Evolutionary conservation across 2,888 invertebrate genomes (phyloP).

Genomic region (Plusia festucae): DNA sequence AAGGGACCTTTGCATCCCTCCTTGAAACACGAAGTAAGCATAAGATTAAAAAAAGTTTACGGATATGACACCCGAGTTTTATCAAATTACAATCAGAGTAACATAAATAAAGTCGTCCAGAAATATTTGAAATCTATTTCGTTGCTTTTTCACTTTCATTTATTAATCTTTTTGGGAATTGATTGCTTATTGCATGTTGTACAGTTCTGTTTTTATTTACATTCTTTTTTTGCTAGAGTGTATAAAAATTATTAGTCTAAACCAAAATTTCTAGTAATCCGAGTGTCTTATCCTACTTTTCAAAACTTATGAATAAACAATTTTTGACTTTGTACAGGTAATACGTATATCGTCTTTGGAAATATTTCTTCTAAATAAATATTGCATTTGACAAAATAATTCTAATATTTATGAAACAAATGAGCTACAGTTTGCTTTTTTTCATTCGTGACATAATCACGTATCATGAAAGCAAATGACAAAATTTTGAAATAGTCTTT

Average conservation of each 20-base stretch:
- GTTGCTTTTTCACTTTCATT: background rate
- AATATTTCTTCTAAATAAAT: conserved; percentile 28
- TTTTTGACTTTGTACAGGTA: conserved; percentile 52
- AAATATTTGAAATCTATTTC: background rate
- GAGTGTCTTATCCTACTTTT: conserved; percentile 30
- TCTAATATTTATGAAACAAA: conserved; percentile 15
- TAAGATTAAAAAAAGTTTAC: conserved; percentile 26
- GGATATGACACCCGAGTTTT: conserved; percentile 23
- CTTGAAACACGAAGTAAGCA: conserved; percentile 51
- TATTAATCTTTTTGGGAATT: background rate
- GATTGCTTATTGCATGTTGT: too few relatives aligned
- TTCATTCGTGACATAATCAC: conserved; percentile 8
- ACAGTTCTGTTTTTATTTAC: background rate
- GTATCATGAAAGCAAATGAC: conserved; percentile 31
- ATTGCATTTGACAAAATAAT: conserved; percentile 24
- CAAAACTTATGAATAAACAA: conserved; percentile 25
- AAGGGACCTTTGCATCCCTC: conserved; percentile 60
- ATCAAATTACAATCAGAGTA: background rate
- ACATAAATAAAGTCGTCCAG: background rate
- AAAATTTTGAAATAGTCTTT: background rate
- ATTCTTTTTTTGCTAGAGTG: background rate
- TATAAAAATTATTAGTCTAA: background rate
- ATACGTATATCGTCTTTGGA: conserved; percentile 57
- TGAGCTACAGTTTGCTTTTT: conserved; percentile 9
- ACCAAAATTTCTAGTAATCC: background rate